A percentile compares a stretch with the other conserved stretches of the same genome.
These are phyloP conservation scores for Himalopsyche japonica DNA, from an alignment of 2,888 invertebrate genomes.

Conservation along the genomic window DNA sequence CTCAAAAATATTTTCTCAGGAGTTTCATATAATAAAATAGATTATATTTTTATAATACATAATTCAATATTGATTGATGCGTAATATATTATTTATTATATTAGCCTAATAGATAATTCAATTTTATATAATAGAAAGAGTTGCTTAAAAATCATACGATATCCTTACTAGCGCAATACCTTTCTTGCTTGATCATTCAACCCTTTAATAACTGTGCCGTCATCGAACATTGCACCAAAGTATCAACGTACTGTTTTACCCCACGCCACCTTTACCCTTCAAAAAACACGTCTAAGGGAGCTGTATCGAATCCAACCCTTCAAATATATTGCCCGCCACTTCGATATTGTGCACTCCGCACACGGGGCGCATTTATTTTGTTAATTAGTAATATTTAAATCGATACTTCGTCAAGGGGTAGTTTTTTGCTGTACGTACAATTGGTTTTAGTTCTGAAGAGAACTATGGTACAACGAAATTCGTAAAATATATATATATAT, in stretches of 20 bases:
- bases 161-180: neutral
- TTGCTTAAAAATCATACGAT: too few species aligned
- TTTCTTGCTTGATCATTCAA: neutral
- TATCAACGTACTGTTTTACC: neutral
- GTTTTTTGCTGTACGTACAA: too few species aligned
- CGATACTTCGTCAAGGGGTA: neutral
- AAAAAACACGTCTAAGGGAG: neutral
- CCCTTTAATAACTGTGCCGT: neutral
- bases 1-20: too few species aligned
- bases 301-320: neutral
- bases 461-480: too few species aligned
- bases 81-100: too few species aligned
- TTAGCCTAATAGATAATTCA: too few species aligned
- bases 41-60: too few species aligned
- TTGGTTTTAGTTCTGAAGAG: too few species aligned
- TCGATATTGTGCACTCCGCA: neutral
- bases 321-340: neutral
- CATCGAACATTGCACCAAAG: neutral
- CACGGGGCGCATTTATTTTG: neutral
- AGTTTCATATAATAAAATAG: too few species aligned
- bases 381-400: neutral
- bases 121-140: too few species aligned
- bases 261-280: neutral
- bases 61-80: too few species aligned
- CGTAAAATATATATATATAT: too few species aligned